Base-by-base conservation (phyloP, 2,113 vertebrate species). In the Anseranas semipalmata region DNA sequence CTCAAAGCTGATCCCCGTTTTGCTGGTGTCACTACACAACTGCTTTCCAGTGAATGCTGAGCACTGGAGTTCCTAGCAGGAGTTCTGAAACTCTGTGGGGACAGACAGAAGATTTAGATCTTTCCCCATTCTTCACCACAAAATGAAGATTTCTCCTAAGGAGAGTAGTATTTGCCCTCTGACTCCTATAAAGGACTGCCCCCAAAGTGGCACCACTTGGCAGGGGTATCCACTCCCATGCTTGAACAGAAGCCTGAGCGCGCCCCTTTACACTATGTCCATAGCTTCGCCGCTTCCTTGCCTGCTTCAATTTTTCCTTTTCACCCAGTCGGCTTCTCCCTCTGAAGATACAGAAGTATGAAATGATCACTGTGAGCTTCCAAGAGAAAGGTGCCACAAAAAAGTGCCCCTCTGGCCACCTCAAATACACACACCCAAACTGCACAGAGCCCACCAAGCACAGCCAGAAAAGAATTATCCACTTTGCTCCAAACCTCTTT, bases 141-240 rank as follows among this genome's bases (percentile, higher is more conserved):
- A 41, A 85, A 17, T 13, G 3, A 87, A 45, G 32, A 28, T 22
- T 35, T 66, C 35, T 39, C 62, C 37, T 50, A 74, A 33, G 50
- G 48, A 28, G 8, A 24, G 7, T 6, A 15, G 7, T 6, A 17
- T 78, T 46, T 92, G 16, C 9, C 10, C 25, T 80, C 37, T 67
- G 19, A 27, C n/a, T 74, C 62, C 37, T 55, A 4, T 0, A 0
- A 76, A 46, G 15, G 6, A 30, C 62, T 27, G 9, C 33, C 72
- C 59, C 33, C 43, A 30, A 27, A 25, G 28, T 3, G 32, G 4
- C 24, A 67, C 10, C 41, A 15, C 30, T 37, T 60, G 53, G 24
- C 35, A 78, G 14, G 11, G 20, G 19, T 16, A 33, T 39, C 59
- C n/a, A 19, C 59, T 45, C 45, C 37, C 43, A n/a, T 27, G 4